Percentiles rank a stretch among this genome's conserved stretches.
These are phyloP conservation scores for Cotesia congregata DNA, from an alignment of 2,888 invertebrate species.

Conservation along the genomic window DNA sequence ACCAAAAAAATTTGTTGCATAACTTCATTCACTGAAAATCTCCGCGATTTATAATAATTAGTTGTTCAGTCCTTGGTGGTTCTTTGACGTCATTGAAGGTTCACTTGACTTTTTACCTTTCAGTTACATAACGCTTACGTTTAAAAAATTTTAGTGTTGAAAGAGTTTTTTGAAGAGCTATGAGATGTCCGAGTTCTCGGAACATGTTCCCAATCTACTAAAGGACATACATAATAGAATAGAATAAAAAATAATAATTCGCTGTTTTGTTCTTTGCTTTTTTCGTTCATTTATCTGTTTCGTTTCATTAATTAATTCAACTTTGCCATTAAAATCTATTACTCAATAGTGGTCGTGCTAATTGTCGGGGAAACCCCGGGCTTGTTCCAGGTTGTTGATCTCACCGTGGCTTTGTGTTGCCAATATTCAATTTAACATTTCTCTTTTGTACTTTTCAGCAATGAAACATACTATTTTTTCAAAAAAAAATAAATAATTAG, in stretches of 20 bases:
- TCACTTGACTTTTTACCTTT: background rate
- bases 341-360: slow-evolving; percentile 4
- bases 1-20: slow-evolving; percentile 42
- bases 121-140: background rate
- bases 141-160: slow-evolving; percentile 11
- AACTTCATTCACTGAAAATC: slow-evolving; percentile 33
- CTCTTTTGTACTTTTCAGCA: slow-evolving; percentile 13
- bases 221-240: background rate
- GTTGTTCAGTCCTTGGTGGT: background rate
- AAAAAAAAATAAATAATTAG: background rate
- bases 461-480: background rate
- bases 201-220: background rate
- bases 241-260: background rate
- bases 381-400: slow-evolving; percentile 26
- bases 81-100: slow-evolving; percentile 5
- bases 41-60: slow-evolving; percentile 16
- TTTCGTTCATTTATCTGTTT: slow-evolving; percentile 5
- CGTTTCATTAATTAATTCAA: slow-evolving; percentile 18
- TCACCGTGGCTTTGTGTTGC: background rate
- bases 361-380: slow-evolving; percentile 26
- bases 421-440: slow-evolving; percentile 10
- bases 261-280: background rate
- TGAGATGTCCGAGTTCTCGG: slow-evolving; percentile 3
- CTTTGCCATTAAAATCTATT: slow-evolving; percentile 15
- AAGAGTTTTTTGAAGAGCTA: background rate